Conservation (phyloP, 2,888 invertebrate genomes). For the Himalopsyche kuldschensis region DNA sequence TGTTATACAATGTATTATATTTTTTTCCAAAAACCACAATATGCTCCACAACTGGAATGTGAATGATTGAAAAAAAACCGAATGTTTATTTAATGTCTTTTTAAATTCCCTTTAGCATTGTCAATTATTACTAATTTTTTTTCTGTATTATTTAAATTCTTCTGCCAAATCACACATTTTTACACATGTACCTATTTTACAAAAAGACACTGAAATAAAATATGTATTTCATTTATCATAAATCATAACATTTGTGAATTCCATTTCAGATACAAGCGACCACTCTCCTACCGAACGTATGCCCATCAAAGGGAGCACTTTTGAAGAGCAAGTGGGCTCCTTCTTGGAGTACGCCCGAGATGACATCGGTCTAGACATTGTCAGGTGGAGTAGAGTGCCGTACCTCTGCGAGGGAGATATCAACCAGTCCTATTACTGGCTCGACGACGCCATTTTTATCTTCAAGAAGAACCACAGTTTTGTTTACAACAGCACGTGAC, state of each 20-base stretch:
- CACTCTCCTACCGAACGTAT: conserved; percentile 72
- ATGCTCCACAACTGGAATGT: neutral
- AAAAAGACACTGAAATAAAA: too few relatives aligned
- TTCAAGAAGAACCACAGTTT: conserved; percentile 55
- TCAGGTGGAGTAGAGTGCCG: conserved; percentile 87
- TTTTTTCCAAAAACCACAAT: too few relatives aligned
- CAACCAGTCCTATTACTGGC: conserved; percentile 86
- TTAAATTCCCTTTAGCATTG: too few relatives aligned
- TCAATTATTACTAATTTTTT: too few relatives aligned
- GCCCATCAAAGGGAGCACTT: conserved; percentile 66
- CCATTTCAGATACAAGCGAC: conserved; percentile 66
- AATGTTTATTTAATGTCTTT: too few relatives aligned
- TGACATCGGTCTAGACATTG: conserved; percentile 62
- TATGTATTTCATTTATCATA: too few relatives aligned
- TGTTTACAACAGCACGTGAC: neutral
- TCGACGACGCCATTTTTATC: conserved; percentile 88
- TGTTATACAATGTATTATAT: too few relatives aligned
- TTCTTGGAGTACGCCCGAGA: conserved; percentile 64
- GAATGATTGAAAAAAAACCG: too few relatives aligned
- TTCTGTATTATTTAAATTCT: neutral
- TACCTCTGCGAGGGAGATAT: conserved; percentile 97
- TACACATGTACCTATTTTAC: too few relatives aligned
- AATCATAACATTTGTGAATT: too few relatives aligned
- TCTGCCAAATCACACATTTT: neutral
- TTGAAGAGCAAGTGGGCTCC: conserved; percentile 79